Base-by-base conservation (phyloP, 2,888 invertebrate species). In the Anarsia innoxiella region DNA sequence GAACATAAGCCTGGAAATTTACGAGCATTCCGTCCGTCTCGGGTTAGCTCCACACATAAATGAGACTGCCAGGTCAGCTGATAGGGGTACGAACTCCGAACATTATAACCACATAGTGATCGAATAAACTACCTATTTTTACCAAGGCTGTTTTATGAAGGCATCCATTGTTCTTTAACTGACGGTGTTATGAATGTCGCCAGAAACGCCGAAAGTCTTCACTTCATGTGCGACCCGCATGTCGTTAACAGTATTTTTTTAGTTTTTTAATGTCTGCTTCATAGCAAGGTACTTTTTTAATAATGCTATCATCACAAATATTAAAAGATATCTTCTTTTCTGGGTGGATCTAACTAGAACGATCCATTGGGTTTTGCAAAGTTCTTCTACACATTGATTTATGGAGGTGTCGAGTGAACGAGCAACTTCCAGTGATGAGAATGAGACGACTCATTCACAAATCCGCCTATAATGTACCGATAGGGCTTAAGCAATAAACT, bases 371-470 rank as follows among this genome's bases (percentile, higher is more conserved):
- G n/a, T n/a, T n/a, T 59, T 62, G 58, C 65, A 59, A 62, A 58
- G 51, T 56, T 48, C 52, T 59, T 57, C 49, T 53, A 48, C 56
- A 46, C 50, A 66, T 64, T 59, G 59, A 57, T 59, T 58, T 60
- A 60, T 66, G 62, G 58, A 59, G 59, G 70, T 68, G 67, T 70
- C 69, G 59, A n/a, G n/a, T n/a, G n/a, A n/a, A n/a, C n/a, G n/a
- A n/a, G n/a, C n/a, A n/a, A 67, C 65, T 69, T 69, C 66, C 74
- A 74, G 72, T 71, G 82, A 80, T 78, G 80, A 82, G 72, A 68
- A 80, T 78, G 80, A 82, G 72, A 68, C 77, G 75, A 72, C 75
- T 82, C 83, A 83, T 82, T 82, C 83, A 83, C 78, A 78, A 80
- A 66, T 61, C 59, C 58, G 53, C 44, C 49, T 51, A 53, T 56